Base-by-base conservation (phyloP, 2,888 invertebrate genomes). In the Drosophila meridiana region DNA sequence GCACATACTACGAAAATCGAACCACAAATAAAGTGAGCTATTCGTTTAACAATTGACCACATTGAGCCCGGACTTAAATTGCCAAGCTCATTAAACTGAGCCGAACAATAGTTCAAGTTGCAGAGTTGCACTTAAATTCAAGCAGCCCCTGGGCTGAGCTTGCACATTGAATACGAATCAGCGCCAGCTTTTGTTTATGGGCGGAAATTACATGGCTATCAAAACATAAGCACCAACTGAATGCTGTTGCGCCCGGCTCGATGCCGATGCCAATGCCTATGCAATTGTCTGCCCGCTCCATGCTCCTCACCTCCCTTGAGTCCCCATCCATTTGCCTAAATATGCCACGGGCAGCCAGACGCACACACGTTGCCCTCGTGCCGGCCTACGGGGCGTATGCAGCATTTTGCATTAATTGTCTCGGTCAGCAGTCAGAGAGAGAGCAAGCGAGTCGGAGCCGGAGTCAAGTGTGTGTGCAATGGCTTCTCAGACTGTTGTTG, bases 121-220 rank as follows among this genome's bases (percentile, higher is more conserved):
- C 48, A 53, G 48, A 47, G 61, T 65, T 67, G 47, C 57, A 70
- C 57, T 77, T 58, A 38, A 69, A 70, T 34, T 28, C 42, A 42
- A 59, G n/a, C 32, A 50, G 20, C 26, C 28, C 28, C 55, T 59
- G 53, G 61, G 57, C 61, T n/a, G 56, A 50, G 14, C 38, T 50
- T 7, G 13, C 62, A 69, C 57, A 61, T 45, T 50, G 53, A 58
- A 50, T 53, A 38, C 40, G 20, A 57, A 47, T 48, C 62, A 57
- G 66, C 38, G 30, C 43, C 59, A 43, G 64, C 48, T 53, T 80
- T 65, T 85, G 85, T 84, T 84, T 85, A 86, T 77, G 83, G 81
- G 69, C 84, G 85, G 87, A 85, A 86, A 85, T 85, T 85, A 85
- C 85, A 85, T 77, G 84, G 75, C 79, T 79, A 84, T 85, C 85